These are phyloP conservation scores for Epizoanthus illoricatus DNA, from an alignment of 92 coral and sea anemone genomes.

Conservation along the genomic window DNA sequence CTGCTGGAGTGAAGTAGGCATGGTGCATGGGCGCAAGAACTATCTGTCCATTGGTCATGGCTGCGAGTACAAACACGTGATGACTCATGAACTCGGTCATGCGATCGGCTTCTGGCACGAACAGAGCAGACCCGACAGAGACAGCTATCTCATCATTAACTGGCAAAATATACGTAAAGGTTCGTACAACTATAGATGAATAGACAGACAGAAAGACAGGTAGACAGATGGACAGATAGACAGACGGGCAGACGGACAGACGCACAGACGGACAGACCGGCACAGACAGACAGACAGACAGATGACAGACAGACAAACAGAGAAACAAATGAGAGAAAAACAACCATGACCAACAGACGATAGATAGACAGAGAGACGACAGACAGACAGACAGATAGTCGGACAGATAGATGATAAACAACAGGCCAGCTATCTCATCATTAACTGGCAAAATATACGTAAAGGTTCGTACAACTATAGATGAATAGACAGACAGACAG, in stretches of 20 bases:
- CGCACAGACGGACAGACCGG: no score
- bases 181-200: constrained; percentile 13
- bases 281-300: background rate
- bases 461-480: constrained; percentile 52
- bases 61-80: constrained; percentile 90
- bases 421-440: constrained; percentile 66
- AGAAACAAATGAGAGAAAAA: no score
- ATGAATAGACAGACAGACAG: background rate
- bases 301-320: background rate
- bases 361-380: no score
- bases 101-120: constrained; percentile 96
- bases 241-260: background rate
- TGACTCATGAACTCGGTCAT: constrained; percentile 94
- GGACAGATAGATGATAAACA: no score
- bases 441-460: constrained; percentile 57
- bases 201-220: background rate
- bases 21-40: constrained; percentile 67
- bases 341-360: no score
- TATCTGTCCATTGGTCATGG: constrained; percentile 82
- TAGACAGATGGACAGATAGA: background rate
- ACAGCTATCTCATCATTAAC: constrained; percentile 64
- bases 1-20: constrained; percentile 89
- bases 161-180: constrained; percentile 68
- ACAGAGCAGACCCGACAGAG: constrained; percentile 93
- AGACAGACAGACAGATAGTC: no score